Evolutionary conservation across 2,888 invertebrate genomes (phyloP).

Genomic region (Scaptomyza parva): DNA sequence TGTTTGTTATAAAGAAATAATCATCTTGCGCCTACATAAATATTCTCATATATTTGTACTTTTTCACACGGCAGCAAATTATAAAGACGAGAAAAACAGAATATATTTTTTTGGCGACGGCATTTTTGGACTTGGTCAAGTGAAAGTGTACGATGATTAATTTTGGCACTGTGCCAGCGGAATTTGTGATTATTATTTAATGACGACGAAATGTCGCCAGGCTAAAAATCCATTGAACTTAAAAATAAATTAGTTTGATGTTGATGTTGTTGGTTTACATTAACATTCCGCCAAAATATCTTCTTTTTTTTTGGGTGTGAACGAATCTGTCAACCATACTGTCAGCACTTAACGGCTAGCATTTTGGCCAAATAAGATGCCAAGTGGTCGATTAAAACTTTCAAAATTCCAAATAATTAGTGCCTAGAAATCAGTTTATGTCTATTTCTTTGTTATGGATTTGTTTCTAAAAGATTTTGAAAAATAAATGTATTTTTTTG

Average conservation of each 20-base stretch:
- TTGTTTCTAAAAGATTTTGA: too few species aligned
- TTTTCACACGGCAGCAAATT: conserved; percentile 58
- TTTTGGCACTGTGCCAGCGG: conserved; percentile 80
- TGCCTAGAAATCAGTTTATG: too few species aligned
- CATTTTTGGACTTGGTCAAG: conserved; percentile 72
- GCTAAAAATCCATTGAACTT: conserved; percentile 49
- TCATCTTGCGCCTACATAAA: conserved; percentile 50
- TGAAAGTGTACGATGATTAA: conserved; percentile 84
- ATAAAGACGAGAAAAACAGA: conserved; percentile 23
- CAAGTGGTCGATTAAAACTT: conserved; percentile 1
- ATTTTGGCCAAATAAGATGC: conserved; percentile 7
- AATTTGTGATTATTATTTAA: conserved; percentile 79
- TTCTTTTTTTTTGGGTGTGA: conserved; percentile 27
- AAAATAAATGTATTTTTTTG: too few species aligned
- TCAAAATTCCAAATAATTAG: neutral
- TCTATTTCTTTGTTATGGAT: too few species aligned
- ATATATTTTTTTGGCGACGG: conserved; percentile 10
- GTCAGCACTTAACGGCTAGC: conserved; percentile 38
- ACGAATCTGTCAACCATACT: conserved; percentile 47
- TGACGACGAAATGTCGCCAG: conserved; percentile 76
- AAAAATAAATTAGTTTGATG: conserved; percentile 61
- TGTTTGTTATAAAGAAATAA: conserved; percentile 39
- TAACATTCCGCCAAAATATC: conserved; percentile 68
- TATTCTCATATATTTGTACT: conserved; percentile 27
- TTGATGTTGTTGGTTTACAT: conserved; percentile 54